Evolutionary conservation across 2,888 invertebrate species (phyloP), one percentile per base, ranked within the genome.

Genomic region (Elmis aenea): DNA sequence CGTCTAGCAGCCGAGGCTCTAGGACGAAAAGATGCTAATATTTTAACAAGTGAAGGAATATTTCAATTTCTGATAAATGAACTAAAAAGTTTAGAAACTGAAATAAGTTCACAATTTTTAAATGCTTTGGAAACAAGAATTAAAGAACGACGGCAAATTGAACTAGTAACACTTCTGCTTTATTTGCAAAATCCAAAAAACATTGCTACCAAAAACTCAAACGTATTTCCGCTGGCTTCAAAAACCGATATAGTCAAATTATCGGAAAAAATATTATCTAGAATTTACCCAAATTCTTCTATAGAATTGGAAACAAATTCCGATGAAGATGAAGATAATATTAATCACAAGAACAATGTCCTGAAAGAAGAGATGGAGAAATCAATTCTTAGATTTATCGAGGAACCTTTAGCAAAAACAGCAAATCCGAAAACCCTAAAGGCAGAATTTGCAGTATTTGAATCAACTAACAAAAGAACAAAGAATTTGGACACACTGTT

Each of bases 61-160:
- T 40, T 30, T 44, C 35, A 35, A 38, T 42, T 42, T 35, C 38
- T 45, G 9, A 32, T 35, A 27, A 38, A 38, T 24, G 38, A 45
- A 38, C 27, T 42, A 23, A 23, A 44, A 41, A 28, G 33, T 21
- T 24, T 26, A 34, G 35, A 35, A 14, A 39, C 27, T 24, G 30
- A 38, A 30, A 28, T 42, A 22, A 32, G 31, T 29, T 32, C 5
- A 13, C 28, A 39, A 24, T 22, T 29, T 12, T 24, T 29, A 30
- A 14, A 26, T 26, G 27, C 33, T 33, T 33, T 33, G 25, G 33
- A 33, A 28, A 13, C 26, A 26, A 13, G 33, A 26, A 29, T 33
- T 33, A 13, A 15, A 30, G 28, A 30, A 30, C 23, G 26, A 20
- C 11, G 13, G 8, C 18, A 18, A 6, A 8, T 18, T 6, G 18